Percentiles rank a stretch among this genome's conserved stretches.
Evolutionary conservation across 2,113 vertebrate genomes (phyloP).

Genomic region (Oenanthe melanoleuca): DNA sequence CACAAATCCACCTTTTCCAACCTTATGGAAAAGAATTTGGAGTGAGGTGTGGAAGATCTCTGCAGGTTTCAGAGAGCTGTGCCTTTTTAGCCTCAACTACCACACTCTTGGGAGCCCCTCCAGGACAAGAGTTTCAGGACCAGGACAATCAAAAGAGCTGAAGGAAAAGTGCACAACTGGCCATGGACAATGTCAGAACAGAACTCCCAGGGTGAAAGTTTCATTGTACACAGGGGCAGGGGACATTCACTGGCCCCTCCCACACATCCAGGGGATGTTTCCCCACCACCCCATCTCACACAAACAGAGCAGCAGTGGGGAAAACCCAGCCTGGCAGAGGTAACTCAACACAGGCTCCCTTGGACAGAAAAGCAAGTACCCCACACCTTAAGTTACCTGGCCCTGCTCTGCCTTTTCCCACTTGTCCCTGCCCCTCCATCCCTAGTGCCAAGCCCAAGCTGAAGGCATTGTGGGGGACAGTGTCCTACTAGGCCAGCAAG

Average conservation of each 20-base stretch:
- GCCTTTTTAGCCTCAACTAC: not conserved
- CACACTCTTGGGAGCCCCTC: not conserved
- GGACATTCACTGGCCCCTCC: not conserved
- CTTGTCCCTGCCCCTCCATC: not conserved
- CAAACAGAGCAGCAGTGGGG: not conserved
- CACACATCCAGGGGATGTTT: not conserved
- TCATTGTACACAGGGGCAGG: not conserved
- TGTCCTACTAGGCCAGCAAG: accelerated
- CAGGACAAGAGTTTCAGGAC: not conserved
- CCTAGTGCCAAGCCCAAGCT: not conserved
- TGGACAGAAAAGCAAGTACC: not conserved
- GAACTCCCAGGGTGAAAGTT: not conserved
- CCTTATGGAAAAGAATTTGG: not conserved
- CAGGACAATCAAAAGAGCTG: not conserved
- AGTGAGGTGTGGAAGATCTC: not conserved
- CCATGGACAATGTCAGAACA: not conserved
- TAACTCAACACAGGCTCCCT: not conserved
- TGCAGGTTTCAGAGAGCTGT: not conserved
- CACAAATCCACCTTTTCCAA: not conserved
- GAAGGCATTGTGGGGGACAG: not conserved
- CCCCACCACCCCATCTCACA: not conserved
- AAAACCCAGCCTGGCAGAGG: not conserved
- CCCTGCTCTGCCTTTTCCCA: not conserved
- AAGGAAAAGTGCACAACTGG: not conserved
- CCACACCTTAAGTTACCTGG: not conserved